Conservation (phyloP, 2,797 vertebrate genomes). For the Carcharodon carcharias region DNA sequence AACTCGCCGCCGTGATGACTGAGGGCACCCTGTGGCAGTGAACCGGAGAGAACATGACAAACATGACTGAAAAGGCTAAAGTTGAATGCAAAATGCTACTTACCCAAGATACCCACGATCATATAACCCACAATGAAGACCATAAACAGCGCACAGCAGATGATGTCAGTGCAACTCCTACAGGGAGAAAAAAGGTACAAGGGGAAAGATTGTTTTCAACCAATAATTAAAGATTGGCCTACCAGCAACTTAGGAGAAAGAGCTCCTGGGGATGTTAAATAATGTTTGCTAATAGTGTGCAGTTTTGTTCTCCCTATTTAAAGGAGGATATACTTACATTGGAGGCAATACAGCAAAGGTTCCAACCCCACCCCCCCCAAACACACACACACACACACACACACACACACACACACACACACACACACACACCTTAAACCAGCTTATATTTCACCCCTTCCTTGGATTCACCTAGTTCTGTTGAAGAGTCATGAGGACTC, state of each 20-base stretch:
- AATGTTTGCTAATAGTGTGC: background rate
- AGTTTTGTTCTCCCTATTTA: background rate
- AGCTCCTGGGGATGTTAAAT: background rate
- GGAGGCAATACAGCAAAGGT: background rate
- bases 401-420: too few species aligned
- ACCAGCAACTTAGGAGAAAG: background rate
- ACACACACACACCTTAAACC: too few species aligned
- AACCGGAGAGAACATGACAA: background rate
- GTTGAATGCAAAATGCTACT: constrained; percentile 43
- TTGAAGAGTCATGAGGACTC: too few species aligned
- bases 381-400: too few species aligned
- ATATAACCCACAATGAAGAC: constrained; percentile 69
- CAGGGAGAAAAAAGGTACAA: background rate
- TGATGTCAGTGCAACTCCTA: constrained; percentile 79
- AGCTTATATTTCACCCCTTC: too few species aligned
- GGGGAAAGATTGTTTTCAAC: too few species aligned
- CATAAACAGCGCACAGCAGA: constrained; percentile 76
- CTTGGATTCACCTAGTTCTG: too few species aligned
- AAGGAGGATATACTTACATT: background rate
- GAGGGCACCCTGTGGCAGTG: background rate
- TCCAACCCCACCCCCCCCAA: too few species aligned
- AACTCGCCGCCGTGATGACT: background rate
- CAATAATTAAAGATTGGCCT: background rate
- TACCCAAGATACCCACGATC: constrained; percentile 72
- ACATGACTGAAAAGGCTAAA: background rate